Base-by-base conservation (phyloP, 2,113 vertebrate species). In the Aspidoscelis tigris region DNA sequence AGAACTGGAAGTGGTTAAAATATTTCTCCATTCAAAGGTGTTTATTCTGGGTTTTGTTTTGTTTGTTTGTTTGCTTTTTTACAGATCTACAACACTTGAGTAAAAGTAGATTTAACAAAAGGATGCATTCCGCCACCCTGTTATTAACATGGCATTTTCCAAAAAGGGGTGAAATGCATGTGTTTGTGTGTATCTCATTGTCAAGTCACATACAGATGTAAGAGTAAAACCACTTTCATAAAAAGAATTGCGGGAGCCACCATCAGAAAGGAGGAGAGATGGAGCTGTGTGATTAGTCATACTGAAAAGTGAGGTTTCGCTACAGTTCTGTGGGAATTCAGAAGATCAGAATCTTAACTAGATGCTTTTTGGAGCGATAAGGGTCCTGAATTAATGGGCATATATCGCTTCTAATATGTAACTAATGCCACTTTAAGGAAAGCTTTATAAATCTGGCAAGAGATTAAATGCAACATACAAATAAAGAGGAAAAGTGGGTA, bases 241-340 rank as follows among this genome's bases (percentile, higher is more conserved):
- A 91, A 88, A 90, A 90, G 92, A 93, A 93, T 93, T 91, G 88
- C 91, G 93, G 90, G 89, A 95, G 86, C 68, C 94, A 91, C 94
- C 94, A 88, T 89, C 33, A 78, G 90, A 87, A 93, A 87, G 58
- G 92, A 93, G 92, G 91, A 90, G 89, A 92, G 92, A 92, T 94
- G 93, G 92, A 95, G 94, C 91, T 91, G 92, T 83, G 88, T 90
- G 90, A 94, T 93, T 94, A 94, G 94, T 93, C 93, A 94, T 86
- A 88, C 81, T 88, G 92, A 94, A 91, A 92, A 95, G 94, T 92
- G 88, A 91, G 88, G 22, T 44, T 18, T 94, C 90, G 76, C 88
- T 93, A 83, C 0, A 10, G 86, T 84, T 94, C 91, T 87, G 89
- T 66, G 86, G 88, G 92, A 93, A 92, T 90, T 93, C 87, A 93